Evolutionary conservation across 2,888 invertebrate species (phyloP), one percentile per base, ranked within the genome.

Genomic region (Nymphalis urticae): DNA sequence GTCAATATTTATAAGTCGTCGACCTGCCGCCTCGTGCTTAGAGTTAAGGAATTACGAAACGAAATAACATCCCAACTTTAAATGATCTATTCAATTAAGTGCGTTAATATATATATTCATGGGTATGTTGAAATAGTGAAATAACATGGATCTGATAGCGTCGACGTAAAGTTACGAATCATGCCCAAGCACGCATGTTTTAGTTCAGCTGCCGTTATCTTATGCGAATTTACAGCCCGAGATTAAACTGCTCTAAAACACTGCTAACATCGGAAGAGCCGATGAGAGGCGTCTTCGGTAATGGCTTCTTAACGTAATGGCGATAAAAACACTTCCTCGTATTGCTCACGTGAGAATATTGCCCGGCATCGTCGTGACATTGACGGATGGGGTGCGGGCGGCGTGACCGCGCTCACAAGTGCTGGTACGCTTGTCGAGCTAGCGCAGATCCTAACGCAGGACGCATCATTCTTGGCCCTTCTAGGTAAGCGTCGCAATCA

Each of bases 1-100:
- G 87, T 89, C 85, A 90, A 90, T 89, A 90, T 90, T 89, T 82
- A 66, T 42, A 68, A 89, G 88, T 88, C 82, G 80, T 81, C 81
- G 89, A 89, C 86, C 88, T 75, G 75, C 32, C 42, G 53, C 7
- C 16, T 48, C 48, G 60, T 10, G 8, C 32, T 27, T 56, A 8
- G 13, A 2, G 61, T 19, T 47, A 58, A 54, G 21, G 13, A 48
- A 48, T 19, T 19, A 53, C 21, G 48, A 36, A 59, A 59, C 19
- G 19, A 47, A 42, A 59, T 36, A 42, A 19, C 42, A 24, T 36
- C 24, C 48, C 32, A 9, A n/a, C 56, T 48, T 56, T 19, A 64
- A 48, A 32, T 27, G 6, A 32, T 27, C 10, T 27, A 17, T 27
- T 59, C 19, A n/a, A 42, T 42, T 42, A 59, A 42, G 59, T 59